Evolutionary conservation across 1,140 invertebrate genomes (phyloP), one percentile per base, ranked within the genome.

Genomic region (Euborellia annulipes): DNA sequence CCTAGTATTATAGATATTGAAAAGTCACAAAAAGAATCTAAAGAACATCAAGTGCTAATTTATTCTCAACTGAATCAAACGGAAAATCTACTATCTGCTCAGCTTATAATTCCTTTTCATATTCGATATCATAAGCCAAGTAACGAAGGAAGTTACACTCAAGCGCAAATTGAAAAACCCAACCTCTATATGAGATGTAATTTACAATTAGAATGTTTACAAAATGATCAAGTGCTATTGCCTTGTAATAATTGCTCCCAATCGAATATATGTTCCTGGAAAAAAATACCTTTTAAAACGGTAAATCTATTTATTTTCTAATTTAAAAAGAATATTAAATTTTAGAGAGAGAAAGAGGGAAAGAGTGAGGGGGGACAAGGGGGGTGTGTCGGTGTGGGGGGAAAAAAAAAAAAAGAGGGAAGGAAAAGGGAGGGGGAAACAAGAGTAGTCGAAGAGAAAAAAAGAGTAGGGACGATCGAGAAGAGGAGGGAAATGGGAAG

Each of bases 41-140:
- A 47, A 3, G 32, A 22, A 3, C 65, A 66, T 44, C 54, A 58
- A 36, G 46, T 66, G 22, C 57, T 57, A n/a, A 40, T 58, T 14
- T 67, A 63, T 32, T 49, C 55, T 2, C n/a, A 0, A 11, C 43
- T 60, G 32, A 50, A 41, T 17, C 41, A 34, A 36, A 43, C 27
- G 13, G 47, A 45, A 13, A 50, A 46, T 38, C 23, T 30, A 37
- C 44, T 65, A 2, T 51, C 40, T 17, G 45, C 36, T 7, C 23
- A 16, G 6, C 6, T 47, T 2, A 32, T 30, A 18, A 37, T 67
- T 14, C 61, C 62, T 14, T 36, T 67, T 50, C 63, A 67, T 50
- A 60, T 65, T 18, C 54, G 65, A 16, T 67, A 67, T 42, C 62
- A 58, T 18, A 55, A 55, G 41, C 52, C 63, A 3, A 52, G 14